Evolutionary conservation across 2,888 invertebrate genomes (phyloP).

Genomic region (Drosophila rellima): DNA sequence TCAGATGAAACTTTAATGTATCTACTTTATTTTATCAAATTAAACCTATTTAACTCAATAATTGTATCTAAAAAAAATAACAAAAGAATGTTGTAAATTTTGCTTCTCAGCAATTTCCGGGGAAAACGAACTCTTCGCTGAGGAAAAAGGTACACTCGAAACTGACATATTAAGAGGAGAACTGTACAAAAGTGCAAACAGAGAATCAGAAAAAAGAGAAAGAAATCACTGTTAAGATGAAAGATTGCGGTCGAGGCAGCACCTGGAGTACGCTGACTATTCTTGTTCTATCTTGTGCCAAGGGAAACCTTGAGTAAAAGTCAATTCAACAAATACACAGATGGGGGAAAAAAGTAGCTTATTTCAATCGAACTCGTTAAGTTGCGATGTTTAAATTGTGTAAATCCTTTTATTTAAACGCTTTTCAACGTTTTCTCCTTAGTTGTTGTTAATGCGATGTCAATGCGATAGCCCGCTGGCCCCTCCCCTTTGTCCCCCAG

Average conservation of each 20-base stretch:
- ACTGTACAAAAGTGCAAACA: constrained; percentile 7
- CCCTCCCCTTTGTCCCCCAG: background rate
- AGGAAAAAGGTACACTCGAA: constrained; percentile 10
- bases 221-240: constrained; percentile 73
- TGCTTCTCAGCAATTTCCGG: constrained; percentile 3
- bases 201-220: constrained; percentile 9
- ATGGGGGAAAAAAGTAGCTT: constrained; percentile 64
- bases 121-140: background rate
- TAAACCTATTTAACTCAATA: too few species aligned
- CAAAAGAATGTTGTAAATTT: constrained; percentile 10
- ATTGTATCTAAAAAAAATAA: too few species aligned
- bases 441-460: constrained; percentile 48
- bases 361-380: constrained; percentile 71
- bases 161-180: constrained; percentile 19
- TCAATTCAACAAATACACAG: constrained; percentile 66
- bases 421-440: constrained; percentile 33
- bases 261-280: constrained; percentile 15
- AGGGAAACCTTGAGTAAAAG: constrained; percentile 59
- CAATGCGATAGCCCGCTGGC: constrained; percentile 40
- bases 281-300: constrained; percentile 1
- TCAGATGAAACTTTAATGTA: too few species aligned
- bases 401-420: constrained; percentile 76
- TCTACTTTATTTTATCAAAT: too few species aligned
- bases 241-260: constrained; percentile 66
- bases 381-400: constrained; percentile 68